These are phyloP conservation scores for Norana najaformis DNA, from an alignment of 2,888 invertebrate species.

Conservation along the genomic window DNA sequence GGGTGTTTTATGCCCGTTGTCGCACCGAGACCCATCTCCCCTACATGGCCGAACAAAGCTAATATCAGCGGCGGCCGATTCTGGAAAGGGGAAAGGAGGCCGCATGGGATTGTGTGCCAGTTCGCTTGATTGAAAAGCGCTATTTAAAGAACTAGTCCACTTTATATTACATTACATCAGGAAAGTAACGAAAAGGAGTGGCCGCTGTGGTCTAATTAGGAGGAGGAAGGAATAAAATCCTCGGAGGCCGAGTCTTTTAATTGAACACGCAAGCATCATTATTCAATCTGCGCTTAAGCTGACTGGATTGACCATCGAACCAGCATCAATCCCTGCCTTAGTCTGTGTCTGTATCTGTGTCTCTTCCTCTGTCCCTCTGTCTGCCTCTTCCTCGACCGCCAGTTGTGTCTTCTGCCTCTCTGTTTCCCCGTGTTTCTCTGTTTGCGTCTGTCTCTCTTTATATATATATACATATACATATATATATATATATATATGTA, in stretches of 20 bases:
- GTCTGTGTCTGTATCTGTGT: background rate
- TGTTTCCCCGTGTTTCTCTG: background rate
- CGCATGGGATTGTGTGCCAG: background rate
- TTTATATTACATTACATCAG: background rate
- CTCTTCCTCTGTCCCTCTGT: background rate
- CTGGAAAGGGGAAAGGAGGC: background rate
- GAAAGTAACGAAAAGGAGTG: background rate
- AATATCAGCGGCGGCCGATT: background rate
- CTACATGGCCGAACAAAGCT: background rate
- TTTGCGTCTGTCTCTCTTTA: background rate
- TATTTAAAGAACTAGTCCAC: background rate
- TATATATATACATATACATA: no score
- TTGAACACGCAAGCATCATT: background rate
- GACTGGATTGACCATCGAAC: background rate
- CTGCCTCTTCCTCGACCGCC: background rate
- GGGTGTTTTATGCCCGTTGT: background rate
- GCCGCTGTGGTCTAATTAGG: background rate
- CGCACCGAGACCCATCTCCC: background rate
- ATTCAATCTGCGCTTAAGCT: background rate
- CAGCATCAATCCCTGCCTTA: background rate
- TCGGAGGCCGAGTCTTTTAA: background rate
- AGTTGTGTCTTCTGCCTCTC: background rate
- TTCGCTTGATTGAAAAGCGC: background rate
- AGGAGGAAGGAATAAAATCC: background rate
- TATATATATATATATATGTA: no score